These are phyloP conservation scores for Heteropelma amictum DNA, from an alignment of 2,888 invertebrate genomes.

Conservation along the genomic window DNA sequence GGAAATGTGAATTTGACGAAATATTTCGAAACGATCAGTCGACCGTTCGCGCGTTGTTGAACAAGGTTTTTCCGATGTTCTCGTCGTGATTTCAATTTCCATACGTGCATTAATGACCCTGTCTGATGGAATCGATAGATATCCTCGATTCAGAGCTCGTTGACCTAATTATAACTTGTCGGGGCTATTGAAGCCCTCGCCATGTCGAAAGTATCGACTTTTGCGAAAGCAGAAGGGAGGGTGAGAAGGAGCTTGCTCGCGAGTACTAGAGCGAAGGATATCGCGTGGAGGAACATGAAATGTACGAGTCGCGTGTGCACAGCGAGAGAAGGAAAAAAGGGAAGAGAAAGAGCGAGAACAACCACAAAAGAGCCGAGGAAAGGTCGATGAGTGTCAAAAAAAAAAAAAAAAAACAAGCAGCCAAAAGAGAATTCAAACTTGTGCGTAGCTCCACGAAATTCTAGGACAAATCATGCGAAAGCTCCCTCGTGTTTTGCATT, in stretches of 20 bases:
- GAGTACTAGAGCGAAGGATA: slow-evolving; percentile 15
- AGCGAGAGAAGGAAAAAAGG: too few species aligned
- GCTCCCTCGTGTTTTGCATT: too few species aligned
- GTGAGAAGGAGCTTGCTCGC: neutral
- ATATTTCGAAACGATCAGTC: neutral
- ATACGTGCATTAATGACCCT: slow-evolving; percentile 32
- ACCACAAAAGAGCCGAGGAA: too few species aligned
- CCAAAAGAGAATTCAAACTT: too few species aligned
- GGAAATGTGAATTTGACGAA: too few species aligned
- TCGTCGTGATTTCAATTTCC: slow-evolving; percentile 1
- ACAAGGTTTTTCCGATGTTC: neutral
- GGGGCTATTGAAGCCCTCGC: neutral
- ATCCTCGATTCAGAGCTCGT: slow-evolving; percentile 46
- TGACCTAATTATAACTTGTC: slow-evolving; percentile 47
- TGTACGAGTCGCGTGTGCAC: neutral
- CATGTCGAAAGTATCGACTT: slow-evolving; percentile 14
- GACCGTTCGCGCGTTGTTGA: neutral
- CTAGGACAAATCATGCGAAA: too few species aligned
- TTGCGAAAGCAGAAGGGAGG: neutral
- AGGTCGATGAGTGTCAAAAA: too few species aligned
- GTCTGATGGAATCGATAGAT: slow-evolving; percentile 40
- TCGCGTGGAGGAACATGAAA: neutral
- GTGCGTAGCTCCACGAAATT: too few species aligned
- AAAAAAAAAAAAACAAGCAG: too few species aligned
- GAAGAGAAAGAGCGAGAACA: too few species aligned